Conservation (phyloP, 2,797 vertebrate genomes). For the Clarias laeviceps region DNA sequence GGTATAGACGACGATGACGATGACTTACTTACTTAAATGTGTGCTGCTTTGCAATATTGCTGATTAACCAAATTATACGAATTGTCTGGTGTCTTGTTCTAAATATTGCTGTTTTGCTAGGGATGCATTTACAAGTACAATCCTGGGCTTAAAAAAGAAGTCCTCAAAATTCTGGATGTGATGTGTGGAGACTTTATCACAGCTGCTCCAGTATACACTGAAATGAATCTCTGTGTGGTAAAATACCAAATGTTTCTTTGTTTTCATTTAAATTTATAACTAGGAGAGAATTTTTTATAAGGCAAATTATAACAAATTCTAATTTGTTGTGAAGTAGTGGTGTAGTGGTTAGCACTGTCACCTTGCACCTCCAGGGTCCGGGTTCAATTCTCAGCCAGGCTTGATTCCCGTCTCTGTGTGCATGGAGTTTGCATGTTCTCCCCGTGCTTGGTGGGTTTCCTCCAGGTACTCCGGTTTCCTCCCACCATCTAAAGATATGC, state of each 20-base stretch:
- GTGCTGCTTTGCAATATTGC: background rate
- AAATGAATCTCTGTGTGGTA: slow-evolving; percentile 84
- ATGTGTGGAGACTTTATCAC: slow-evolving; percentile 78
- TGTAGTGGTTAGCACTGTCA: background rate
- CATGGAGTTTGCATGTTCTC: too few relatives aligned
- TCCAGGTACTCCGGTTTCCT: too few relatives aligned
- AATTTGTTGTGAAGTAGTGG: too few relatives aligned
- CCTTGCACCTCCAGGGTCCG: too few relatives aligned
- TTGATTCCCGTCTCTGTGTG: too few relatives aligned
- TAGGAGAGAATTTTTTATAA: too few relatives aligned
- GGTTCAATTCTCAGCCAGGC: too few relatives aligned
- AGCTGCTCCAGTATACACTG: slow-evolving; percentile 74
- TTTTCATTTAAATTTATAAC: background rate
- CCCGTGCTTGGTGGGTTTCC: too few relatives aligned
- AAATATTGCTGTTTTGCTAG: slow-evolving; percentile 66
- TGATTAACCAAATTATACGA: background rate
- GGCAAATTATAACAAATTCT: too few relatives aligned
- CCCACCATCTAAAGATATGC: too few relatives aligned
- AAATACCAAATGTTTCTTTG: slow-evolving; percentile 47
- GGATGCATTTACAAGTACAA: slow-evolving; percentile 80
- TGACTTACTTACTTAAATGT: background rate
- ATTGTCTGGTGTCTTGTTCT: background rate
- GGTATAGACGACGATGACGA: too few relatives aligned
- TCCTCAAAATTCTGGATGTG: slow-evolving; percentile 76
- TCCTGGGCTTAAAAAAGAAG: slow-evolving; percentile 61